Percentiles rank a stretch among this genome's conserved stretches.
Conservation (phyloP, 1,140 invertebrate species). For the Eumeta japonica region DNA sequence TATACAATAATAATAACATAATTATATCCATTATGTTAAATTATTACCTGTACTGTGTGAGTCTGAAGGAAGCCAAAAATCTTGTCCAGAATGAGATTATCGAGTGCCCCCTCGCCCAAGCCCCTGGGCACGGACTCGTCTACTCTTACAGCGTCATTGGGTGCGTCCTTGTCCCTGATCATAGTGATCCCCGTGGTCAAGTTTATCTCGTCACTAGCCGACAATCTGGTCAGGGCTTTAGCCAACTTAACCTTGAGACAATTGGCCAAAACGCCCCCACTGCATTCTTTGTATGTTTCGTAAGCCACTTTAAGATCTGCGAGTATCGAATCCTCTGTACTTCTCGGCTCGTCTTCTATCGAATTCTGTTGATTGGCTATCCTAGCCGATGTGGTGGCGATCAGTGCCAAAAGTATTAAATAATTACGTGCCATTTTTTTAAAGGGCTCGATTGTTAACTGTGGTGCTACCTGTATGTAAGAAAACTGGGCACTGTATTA, state of each 20-base stretch:
- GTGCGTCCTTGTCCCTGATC: constrained; percentile 59
- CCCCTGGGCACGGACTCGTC: constrained; percentile 68
- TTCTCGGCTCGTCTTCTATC: constrained; percentile 37
- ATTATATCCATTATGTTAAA: too few relatives aligned
- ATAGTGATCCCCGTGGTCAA: constrained; percentile 72
- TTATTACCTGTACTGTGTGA: constrained; percentile 73
- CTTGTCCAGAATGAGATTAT: constrained; percentile 72
- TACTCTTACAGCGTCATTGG: constrained; percentile 31
- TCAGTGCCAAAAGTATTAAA: constrained; percentile 45
- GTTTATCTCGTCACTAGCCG: constrained; percentile 61
- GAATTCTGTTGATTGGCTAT: constrained; percentile 46
- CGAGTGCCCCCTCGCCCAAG: constrained; percentile 70
- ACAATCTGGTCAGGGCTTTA: constrained; percentile 68
- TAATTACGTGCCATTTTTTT: constrained; percentile 48
- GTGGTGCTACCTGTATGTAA: constrained; percentile 20
- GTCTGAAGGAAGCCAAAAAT: constrained; percentile 71
- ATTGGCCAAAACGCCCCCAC: constrained; percentile 65
- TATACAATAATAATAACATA: too few relatives aligned
- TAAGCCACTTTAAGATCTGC: constrained; percentile 49
- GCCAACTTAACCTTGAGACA: constrained; percentile 77
- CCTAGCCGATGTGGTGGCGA: constrained; percentile 37
- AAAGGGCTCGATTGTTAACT: constrained; percentile 19
- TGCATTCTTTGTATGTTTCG: constrained; percentile 71
- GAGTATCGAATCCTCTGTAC: constrained; percentile 44
- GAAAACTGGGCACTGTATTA: constrained; percentile 38